Evolutionary conservation across 2,888 invertebrate species (phyloP), one percentile per base, ranked within the genome.

Genomic region (Chymomyza amoena): DNA sequence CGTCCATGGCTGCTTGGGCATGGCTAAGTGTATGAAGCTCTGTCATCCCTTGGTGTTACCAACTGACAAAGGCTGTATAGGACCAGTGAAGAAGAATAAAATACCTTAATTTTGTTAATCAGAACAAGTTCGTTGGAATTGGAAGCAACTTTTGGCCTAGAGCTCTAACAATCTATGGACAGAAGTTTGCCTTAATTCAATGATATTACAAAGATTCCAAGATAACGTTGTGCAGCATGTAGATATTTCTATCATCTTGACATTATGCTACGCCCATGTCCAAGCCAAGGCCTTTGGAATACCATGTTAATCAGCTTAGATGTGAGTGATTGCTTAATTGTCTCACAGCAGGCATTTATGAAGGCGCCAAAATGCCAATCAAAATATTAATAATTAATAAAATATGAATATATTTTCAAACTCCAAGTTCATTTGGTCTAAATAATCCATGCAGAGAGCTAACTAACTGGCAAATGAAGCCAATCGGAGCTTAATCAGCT

Each of bases 311-410:
- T 45, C 39, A 45, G 39, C 39, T 45, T 45, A 45, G 2, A 13
- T 45, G 13, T 45, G 39, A 45, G 39, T 45, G 10, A 45, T 45
- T 45, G 39, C 39, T 45, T 45, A 45, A 45, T 45, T 10, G 13
- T 45, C 39, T 45, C 39, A 45, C 39, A 45, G 39, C 39, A 13
- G 5, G 39, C 39, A 13, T 45, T 13, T 1, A 45, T 13, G 39
- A 45, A 10, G 85, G 85, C 82, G 78, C 87, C 80, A 81, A 73
- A 84, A 70, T 70, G 78, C 76, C 70, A 45, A 45, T 45, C 39
- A 45, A 45, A 45, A 45, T 13, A 13, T 45, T 45, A 45, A 45
- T 45, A 45, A 45, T 45, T 45, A 45, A 45, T 45, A 45, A 45
- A 45, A 45, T 45, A 45, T 45, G 39, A 10, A 45, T 45, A 45